Conservation (phyloP, 1,140 invertebrate genomes). For the Neodiprion fabricii region DNA sequence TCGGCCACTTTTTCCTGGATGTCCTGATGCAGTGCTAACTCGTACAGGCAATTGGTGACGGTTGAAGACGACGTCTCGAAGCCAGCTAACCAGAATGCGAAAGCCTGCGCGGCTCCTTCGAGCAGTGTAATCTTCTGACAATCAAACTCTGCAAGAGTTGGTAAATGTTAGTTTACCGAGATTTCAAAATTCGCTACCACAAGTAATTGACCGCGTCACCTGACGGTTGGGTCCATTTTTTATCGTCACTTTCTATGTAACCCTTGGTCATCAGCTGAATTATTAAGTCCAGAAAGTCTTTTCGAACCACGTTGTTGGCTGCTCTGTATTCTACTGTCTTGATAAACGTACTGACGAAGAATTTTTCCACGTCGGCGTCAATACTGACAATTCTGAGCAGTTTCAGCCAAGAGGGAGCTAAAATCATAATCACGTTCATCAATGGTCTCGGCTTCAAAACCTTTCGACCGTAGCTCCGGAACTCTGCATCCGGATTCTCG, state of each 20-base stretch:
- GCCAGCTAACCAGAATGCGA: conserved; percentile 47
- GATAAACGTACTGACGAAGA: conserved; percentile 61
- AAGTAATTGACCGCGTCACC: conserved; percentile 53
- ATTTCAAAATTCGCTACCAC: conserved; percentile 34
- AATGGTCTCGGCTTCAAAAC: conserved; percentile 47
- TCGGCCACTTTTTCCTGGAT: conserved; percentile 36
- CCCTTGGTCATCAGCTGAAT: too few relatives aligned
- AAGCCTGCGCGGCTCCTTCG: conserved; percentile 35
- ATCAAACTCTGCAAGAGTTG: conserved; percentile 54
- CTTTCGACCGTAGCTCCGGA: conserved; percentile 33
- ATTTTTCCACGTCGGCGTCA: conserved; percentile 40
- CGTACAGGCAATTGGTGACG: conserved; percentile 41
- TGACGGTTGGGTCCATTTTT: conserved; percentile 45
- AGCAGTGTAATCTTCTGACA: conserved; percentile 34
- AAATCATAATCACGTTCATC: conserved; percentile 22
- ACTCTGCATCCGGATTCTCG: conserved; percentile 48
- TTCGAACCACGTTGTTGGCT: too few relatives aligned
- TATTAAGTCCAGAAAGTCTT: too few relatives aligned
- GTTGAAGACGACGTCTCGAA: conserved; percentile 52
- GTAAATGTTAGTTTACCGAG: conserved; percentile 6
- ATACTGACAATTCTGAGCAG: conserved; percentile 20
- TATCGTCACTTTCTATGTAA: too few relatives aligned
- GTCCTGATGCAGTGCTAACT: conserved; percentile 36
- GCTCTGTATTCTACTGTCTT: conserved; percentile 34
- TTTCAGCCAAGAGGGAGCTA: conserved; percentile 17